A percentile compares a stretch with the other conserved stretches of the same genome.
Conservation (phyloP, 1,140 invertebrate species). For the Pseudomyrmex concolor region DNA sequence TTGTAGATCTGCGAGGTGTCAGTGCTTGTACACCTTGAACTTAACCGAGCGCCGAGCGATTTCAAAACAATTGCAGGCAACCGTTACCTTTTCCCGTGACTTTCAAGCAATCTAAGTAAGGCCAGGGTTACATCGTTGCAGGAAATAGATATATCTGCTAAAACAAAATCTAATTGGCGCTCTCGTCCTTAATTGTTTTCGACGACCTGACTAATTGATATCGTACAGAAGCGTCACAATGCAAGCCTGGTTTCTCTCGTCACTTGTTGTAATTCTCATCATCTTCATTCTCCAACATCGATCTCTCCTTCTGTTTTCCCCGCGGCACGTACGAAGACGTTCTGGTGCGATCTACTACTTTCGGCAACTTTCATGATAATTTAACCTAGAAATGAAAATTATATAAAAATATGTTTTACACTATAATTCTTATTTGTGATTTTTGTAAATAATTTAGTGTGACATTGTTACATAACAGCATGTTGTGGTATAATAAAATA, state of each 20-base stretch:
- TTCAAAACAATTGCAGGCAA: slow-evolving; percentile 71
- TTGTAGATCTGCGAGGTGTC: not conserved
- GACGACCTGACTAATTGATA: slow-evolving; percentile 30
- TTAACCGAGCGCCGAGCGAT: slow-evolving; percentile 49
- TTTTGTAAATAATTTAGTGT: too few relatives aligned
- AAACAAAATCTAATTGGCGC: slow-evolving; percentile 50
- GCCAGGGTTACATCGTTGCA: slow-evolving; percentile 33
- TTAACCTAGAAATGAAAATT: not conserved
- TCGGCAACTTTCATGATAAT: not conserved
- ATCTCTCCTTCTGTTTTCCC: slow-evolving; percentile 33
- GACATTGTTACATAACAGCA: too few relatives aligned
- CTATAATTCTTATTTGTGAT: too few relatives aligned
- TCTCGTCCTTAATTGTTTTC: slow-evolving; percentile 46
- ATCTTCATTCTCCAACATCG: not conserved
- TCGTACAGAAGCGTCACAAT: not conserved
- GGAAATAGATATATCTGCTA: slow-evolving; percentile 15
- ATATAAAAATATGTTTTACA: not conserved
- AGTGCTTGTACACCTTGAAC: slow-evolving; percentile 62
- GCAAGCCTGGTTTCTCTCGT: slow-evolving; percentile 29
- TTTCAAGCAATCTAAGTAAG: slow-evolving; percentile 53
- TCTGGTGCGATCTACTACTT: not conserved
- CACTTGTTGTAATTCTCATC: not conserved
- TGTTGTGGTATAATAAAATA: too few relatives aligned
- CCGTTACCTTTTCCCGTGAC: slow-evolving; percentile 73
- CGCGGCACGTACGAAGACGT: not conserved